Conservation (phyloP, 2,797 vertebrate species). For the Anas bernieri region DNA sequence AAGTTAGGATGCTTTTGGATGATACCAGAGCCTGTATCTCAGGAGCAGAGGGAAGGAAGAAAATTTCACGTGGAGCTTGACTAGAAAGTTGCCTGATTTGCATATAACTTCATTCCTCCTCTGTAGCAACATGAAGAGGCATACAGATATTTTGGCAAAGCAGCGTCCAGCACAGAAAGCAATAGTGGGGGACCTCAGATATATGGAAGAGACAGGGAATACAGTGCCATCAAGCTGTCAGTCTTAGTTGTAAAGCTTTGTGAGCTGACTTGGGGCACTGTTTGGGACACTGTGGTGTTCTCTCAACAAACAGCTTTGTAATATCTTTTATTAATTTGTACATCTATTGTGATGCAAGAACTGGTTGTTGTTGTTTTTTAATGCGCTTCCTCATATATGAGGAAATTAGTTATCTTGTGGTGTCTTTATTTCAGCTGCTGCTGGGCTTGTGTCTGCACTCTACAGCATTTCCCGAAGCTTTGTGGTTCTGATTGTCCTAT, state of each 20-base stretch:
- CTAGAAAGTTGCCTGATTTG: background rate
- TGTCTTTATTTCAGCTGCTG: conserved; percentile 85
- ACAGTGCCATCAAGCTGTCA: background rate
- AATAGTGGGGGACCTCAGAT: background rate
- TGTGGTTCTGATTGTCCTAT: conserved; percentile 84
- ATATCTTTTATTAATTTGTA: background rate
- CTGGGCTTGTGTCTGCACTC: conserved; percentile 87
- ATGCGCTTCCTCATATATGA: background rate
- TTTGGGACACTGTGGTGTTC: background rate
- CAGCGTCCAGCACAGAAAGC: background rate
- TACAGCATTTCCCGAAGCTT: conserved; percentile 90
- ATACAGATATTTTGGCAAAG: background rate
- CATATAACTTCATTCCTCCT: background rate
- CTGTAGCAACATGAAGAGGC: background rate
- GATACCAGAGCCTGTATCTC: background rate
- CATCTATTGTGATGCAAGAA: background rate
- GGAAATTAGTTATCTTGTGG: background rate
- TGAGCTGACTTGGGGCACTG: background rate
- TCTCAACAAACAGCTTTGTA: background rate
- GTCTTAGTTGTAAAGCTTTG: background rate
- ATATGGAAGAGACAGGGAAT: background rate
- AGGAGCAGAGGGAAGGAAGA: background rate
- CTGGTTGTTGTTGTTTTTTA: background rate
- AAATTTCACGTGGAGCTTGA: background rate
- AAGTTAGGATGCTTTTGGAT: background rate